Evolutionary conservation across 2,797 vertebrate genomes (phyloP).

Genomic region (Dallia pectoralis): DNA sequence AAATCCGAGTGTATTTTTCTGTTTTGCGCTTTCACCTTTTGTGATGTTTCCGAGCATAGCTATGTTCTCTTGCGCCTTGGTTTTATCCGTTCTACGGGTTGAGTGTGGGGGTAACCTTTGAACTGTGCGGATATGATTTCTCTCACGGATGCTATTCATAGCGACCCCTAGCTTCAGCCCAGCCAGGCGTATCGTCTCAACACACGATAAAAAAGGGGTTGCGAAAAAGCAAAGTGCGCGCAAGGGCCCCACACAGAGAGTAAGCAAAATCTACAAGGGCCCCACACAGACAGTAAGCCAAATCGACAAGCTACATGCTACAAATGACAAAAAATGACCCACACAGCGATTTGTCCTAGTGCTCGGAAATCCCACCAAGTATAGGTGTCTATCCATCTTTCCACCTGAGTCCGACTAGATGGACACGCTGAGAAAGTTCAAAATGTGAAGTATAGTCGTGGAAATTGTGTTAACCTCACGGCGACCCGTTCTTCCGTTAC

Average conservation of each 20-base stretch:
- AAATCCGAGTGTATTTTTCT: background rate
- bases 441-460: slow-evolving; percentile 16
- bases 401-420: background rate
- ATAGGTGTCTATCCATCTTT: background rate
- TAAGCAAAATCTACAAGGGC: too few species aligned
- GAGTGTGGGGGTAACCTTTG: too few species aligned
- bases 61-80: background rate
- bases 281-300: background rate
- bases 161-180: too few species aligned
- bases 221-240: background rate
- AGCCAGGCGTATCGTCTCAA: background rate
- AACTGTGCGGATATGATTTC: background rate
- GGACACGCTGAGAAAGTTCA: background rate
- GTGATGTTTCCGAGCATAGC: background rate
- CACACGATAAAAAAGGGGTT: background rate
- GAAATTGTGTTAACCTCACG: slow-evolving; percentile 30
- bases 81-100: background rate
- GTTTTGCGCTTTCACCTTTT: background rate
- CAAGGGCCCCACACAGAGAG: background rate
- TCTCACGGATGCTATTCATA: background rate
- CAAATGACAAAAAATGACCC: background rate
- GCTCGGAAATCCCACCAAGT: slow-evolving; percentile 11
- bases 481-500: slow-evolving; percentile 26
- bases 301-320: too few species aligned
- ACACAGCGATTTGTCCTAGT: slow-evolving; percentile 17